Conservation (phyloP, 2,797 vertebrate species). For the Dicrostonyx torquatus region DNA sequence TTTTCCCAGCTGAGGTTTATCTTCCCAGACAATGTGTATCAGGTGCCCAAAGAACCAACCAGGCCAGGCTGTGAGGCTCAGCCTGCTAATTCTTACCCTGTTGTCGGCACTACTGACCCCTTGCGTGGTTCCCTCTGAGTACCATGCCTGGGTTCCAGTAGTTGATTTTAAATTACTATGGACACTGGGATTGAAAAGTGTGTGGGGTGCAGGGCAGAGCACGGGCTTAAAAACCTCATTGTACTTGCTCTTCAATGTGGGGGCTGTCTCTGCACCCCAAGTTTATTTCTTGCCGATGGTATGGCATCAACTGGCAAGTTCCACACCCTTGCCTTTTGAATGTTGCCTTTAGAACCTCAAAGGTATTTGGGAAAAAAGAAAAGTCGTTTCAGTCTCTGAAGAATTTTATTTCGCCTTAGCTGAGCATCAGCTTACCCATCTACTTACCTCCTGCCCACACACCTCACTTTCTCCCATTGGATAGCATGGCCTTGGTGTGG, state of each 20-base stretch:
- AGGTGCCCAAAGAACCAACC: neutral
- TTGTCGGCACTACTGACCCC: no score
- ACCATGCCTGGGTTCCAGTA: neutral
- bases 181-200: neutral
- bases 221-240: neutral
- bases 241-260: neutral
- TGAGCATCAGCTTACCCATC: neutral
- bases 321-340: neutral
- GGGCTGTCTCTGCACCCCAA: neutral
- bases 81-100: accelerated
- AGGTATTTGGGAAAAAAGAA: neutral
- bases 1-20: neutral
- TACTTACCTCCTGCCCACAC: no score
- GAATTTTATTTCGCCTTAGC: neutral
- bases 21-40: neutral
- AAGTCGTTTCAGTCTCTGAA: neutral
- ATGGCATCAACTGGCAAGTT: neutral
- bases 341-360: neutral
- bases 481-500: accelerated
- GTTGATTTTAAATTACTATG: neutral
- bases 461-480: neutral
- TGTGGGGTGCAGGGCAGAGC: neutral
- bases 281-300: neutral
- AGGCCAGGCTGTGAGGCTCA: neutral
- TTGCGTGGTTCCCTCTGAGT: accelerated